Evolutionary conservation across 2,888 invertebrate genomes (phyloP).

Genomic region (Parnassius mnemosyne): DNA sequence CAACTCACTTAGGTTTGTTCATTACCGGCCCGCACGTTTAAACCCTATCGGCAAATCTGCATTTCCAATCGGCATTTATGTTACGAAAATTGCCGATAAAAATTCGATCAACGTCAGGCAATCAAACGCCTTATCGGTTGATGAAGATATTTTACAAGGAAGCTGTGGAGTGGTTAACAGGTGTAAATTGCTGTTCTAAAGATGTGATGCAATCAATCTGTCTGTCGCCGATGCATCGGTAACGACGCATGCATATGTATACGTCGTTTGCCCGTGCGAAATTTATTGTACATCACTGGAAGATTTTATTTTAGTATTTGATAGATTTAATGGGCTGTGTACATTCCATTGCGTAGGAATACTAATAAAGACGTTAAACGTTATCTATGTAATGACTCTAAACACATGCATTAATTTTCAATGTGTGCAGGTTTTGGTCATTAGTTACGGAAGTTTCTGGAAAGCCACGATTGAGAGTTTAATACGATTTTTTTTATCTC

Average conservation of each 20-base stretch:
- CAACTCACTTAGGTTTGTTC: not conserved
- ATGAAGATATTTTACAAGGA: slow-evolving; percentile 50
- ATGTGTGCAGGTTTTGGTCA: not conserved
- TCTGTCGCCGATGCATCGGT: slow-evolving; percentile 40
- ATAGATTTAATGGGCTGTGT: slow-evolving; percentile 8
- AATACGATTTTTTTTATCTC: not conserved
- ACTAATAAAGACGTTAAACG: slow-evolving; percentile 8
- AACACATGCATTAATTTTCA: not conserved
- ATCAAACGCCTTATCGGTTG: slow-evolving; percentile 23
- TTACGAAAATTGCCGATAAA: slow-evolving; percentile 29
- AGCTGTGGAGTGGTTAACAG: slow-evolving; percentile 54
- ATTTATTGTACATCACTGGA: slow-evolving; percentile 16
- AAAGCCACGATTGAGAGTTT: not conserved
- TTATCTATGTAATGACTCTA: not conserved
- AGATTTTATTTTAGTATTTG: slow-evolving; percentile 13
- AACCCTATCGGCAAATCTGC: slow-evolving; percentile 13
- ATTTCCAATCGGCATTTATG: slow-evolving; percentile 34
- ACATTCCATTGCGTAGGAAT: slow-evolving; percentile 4
- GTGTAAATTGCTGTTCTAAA: slow-evolving; percentile 71
- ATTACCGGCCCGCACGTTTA: not conserved
- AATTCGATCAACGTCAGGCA: slow-evolving; percentile 14
- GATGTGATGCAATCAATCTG: slow-evolving; percentile 54
- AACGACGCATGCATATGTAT: slow-evolving; percentile 23
- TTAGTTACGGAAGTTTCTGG: slow-evolving; percentile 2
- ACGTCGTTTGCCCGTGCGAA: slow-evolving; percentile 10